These are phyloP conservation scores for Paramisgurnus dabryanus DNA, from an alignment of 2,113 vertebrate genomes.

Conservation along the genomic window DNA sequence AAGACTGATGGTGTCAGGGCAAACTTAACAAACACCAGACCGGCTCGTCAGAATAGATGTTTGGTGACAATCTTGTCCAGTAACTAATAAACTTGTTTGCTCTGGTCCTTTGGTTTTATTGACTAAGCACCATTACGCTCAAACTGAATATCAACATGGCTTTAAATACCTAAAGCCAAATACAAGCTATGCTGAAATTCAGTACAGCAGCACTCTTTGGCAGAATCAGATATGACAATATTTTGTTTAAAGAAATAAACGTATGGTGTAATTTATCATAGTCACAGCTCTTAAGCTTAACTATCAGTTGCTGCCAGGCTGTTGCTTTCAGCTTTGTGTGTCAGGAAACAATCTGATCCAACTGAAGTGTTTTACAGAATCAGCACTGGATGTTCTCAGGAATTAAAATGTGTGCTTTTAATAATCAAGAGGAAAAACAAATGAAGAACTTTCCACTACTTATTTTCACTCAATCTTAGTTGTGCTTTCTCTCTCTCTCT, in stretches of 20 bases:
- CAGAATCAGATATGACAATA: not conserved
- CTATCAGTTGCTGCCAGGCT: slow-evolving; percentile 7
- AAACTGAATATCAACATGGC: too few species aligned
- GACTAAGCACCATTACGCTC: not conserved
- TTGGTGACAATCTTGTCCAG: not conserved
- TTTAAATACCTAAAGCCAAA: too few species aligned
- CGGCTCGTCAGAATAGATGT: not conserved
- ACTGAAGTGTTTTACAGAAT: slow-evolving; percentile 25
- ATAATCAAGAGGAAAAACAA: slow-evolving; percentile 16
- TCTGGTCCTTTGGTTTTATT: not conserved
- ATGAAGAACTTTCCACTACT: slow-evolving; percentile 4
- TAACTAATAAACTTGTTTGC: not conserved
- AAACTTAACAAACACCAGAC: not conserved
- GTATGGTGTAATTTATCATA: slow-evolving; percentile 3
- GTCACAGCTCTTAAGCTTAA: slow-evolving; percentile 4
- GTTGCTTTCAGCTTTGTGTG: slow-evolving; percentile 1
- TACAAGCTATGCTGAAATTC: too few species aligned
- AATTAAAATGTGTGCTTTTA: slow-evolving; percentile 24
- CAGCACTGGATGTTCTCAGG: slow-evolving; percentile 23
- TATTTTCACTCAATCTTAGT: not conserved
- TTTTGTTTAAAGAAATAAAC: not conserved
- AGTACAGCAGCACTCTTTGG: not conserved
- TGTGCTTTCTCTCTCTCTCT: slow-evolving; percentile 21
- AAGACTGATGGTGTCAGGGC: not conserved
- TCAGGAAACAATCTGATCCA: slow-evolving; percentile 5